Percentiles rank a stretch among this genome's conserved stretches.
These are phyloP conservation scores for Lynx canadensis DNA, from an alignment of 2,113 vertebrate species.

Conservation along the genomic window DNA sequence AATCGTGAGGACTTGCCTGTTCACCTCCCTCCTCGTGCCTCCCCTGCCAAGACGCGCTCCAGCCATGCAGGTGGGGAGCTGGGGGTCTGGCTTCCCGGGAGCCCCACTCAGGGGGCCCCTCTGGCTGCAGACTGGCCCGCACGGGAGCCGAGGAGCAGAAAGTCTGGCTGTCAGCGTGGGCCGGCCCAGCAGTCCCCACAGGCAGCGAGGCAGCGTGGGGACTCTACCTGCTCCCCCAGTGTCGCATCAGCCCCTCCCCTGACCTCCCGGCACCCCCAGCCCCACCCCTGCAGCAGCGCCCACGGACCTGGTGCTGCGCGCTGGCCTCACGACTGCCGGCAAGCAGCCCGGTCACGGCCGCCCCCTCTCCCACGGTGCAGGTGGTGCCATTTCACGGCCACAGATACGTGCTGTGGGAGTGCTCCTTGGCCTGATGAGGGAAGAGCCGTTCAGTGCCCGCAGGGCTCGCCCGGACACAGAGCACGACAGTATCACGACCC, in stretches of 20 bases:
- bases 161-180: background rate
- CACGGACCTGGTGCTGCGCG: background rate
- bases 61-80: background rate
- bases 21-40: background rate
- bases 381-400: background rate
- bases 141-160: background rate
- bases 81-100: background rate
- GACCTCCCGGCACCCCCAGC: background rate
- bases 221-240: background rate
- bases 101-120: background rate
- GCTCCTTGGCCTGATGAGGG: background rate
- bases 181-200: background rate
- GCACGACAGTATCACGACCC: too few relatives aligned
- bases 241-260: background rate
- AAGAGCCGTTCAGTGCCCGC: background rate
- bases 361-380: accelerated
- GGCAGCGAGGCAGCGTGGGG: background rate
- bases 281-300: too few relatives aligned
- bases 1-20: too few relatives aligned
- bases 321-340: too few relatives aligned
- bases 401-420: too few relatives aligned
- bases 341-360: background rate
- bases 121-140: background rate
- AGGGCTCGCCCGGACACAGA: background rate
- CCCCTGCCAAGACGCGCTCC: background rate